phyloP scores from a whole-genome alignment of 92 coral and sea anemone species.

The Pocillopora grandis region DNA sequence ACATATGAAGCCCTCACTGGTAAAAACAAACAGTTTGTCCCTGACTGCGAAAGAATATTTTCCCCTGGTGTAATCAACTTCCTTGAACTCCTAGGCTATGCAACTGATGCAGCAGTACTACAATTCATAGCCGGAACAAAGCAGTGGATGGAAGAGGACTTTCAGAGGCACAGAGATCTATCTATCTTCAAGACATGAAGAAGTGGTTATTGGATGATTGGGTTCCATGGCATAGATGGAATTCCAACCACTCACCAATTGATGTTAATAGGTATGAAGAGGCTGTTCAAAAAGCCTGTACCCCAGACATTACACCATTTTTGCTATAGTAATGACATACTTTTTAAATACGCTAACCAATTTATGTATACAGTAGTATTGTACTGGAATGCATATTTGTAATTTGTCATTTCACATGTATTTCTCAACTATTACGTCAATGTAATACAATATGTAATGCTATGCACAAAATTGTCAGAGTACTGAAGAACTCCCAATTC shows the following conservation, averaged over 20 bases:
- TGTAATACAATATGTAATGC: too few species aligned
- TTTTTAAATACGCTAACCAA: too few species aligned
- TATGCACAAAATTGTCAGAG: too few species aligned
- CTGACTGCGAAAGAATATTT: slow-evolving; percentile 43
- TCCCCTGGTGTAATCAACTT: slow-evolving; percentile 32
- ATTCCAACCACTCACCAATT: slow-evolving; percentile 23
- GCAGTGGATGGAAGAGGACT: slow-evolving; percentile 61
- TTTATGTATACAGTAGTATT: too few species aligned
- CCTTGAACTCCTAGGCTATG: slow-evolving; percentile 25
- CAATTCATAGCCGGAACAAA: slow-evolving; percentile 45
- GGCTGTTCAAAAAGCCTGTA: too few species aligned
- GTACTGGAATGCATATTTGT: too few species aligned
- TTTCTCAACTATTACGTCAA: too few species aligned
- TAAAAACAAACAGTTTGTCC: slow-evolving; percentile 48
- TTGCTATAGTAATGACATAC: too few species aligned
- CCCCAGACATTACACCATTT: neutral
- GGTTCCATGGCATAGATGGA: slow-evolving; percentile 45
- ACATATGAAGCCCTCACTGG: slow-evolving; percentile 57
- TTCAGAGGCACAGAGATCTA: slow-evolving; percentile 15
- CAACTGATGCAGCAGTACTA: slow-evolving; percentile 9
- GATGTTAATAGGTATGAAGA: slow-evolving; percentile 48
- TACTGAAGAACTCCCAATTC: too few species aligned
- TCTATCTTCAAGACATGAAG: slow-evolving; percentile 24
- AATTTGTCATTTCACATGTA: too few species aligned
- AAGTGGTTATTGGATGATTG: slow-evolving; percentile 58